A percentile compares a stretch with the other conserved stretches of the same genome.
Conservation (phyloP, 2,113 vertebrate species). For the Paradoxurus hermaphroditus region DNA sequence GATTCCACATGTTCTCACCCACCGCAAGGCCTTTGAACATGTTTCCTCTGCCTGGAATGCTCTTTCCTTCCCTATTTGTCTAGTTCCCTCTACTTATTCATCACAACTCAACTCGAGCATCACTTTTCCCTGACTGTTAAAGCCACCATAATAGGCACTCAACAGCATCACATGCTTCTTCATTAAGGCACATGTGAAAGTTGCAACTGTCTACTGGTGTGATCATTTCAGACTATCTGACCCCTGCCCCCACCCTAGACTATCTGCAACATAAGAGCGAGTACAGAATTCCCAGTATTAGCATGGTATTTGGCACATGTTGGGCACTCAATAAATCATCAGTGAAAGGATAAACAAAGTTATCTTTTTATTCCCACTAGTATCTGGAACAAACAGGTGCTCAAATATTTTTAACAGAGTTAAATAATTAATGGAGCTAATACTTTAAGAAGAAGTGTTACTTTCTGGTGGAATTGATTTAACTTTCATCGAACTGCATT, state of each 20-base stretch:
- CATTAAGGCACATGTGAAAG: neutral
- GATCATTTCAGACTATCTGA: neutral
- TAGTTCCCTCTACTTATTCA: neutral
- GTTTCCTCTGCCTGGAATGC: neutral
- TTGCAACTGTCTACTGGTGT: neutral
- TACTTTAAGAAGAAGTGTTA: slow-evolving; percentile 30
- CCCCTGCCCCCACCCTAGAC: neutral
- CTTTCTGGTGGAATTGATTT: neutral
- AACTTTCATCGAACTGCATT: slow-evolving; percentile 3
- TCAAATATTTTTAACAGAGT: slow-evolving; percentile 31
- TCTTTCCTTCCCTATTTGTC: neutral
- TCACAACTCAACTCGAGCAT: neutral
- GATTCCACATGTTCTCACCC: neutral
- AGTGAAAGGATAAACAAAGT: neutral
- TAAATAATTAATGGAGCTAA: slow-evolving; percentile 4
- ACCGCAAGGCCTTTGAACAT: neutral
- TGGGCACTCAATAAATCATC: neutral
- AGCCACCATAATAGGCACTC: neutral
- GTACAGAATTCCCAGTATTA: neutral
- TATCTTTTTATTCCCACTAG: slow-evolving; percentile 3
- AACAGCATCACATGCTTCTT: neutral
- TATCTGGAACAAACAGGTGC: neutral
- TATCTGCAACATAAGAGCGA: neutral
- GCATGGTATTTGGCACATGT: neutral
- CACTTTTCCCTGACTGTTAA: neutral